Evolutionary conservation across 2,113 vertebrate species (phyloP).

Genomic region (Hystrix cristata): DNA sequence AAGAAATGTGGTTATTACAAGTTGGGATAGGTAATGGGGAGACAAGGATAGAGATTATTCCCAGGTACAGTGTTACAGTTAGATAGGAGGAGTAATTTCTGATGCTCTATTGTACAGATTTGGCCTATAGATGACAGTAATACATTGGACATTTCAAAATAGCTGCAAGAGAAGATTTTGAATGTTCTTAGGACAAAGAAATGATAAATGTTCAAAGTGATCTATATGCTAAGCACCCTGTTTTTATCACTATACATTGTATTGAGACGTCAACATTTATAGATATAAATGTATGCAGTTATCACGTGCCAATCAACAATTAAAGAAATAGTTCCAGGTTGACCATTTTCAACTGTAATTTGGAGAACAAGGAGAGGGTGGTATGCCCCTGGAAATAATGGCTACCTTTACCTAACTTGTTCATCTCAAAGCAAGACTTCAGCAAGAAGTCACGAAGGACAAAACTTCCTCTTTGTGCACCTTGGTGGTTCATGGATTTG

Average conservation of each 20-base stretch:
- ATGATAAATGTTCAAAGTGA: neutral
- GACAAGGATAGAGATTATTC: fast-evolving
- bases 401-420: constrained; percentile 26
- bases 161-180: neutral
- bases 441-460: neutral
- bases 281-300: no score
- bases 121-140: no score
- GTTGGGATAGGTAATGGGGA: no score
- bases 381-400: constrained; percentile 9
- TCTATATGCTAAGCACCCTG: no score
- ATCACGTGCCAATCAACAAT: neutral
- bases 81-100: no score
- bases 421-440: neutral
- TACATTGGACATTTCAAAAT: neutral
- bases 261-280: neutral
- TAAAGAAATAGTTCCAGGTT: constrained; percentile 25
- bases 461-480: neutral
- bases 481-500: neutral
- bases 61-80: neutral
- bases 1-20: neutral
- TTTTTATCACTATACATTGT: neutral
- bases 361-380: neutral
- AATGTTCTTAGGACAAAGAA: neutral
- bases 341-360: constrained; percentile 50
- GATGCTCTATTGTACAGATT: no score